A percentile compares a stretch with the other conserved stretches of the same genome.
Evolutionary conservation across 2,113 vertebrate genomes (phyloP).

Genomic region (Albula glossodonta): DNA sequence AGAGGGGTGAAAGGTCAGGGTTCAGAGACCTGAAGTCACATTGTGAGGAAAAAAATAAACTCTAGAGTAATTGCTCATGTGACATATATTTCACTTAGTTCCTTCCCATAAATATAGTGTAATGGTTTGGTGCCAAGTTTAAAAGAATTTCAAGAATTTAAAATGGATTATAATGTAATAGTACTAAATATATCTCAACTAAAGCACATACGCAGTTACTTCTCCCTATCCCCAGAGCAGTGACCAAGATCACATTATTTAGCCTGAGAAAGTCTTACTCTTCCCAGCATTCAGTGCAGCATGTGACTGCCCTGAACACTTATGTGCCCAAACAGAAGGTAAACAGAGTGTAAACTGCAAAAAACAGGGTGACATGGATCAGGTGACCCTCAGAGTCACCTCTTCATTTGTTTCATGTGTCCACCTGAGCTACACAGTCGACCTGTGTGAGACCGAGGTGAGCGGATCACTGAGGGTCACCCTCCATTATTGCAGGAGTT

Average conservation of each 20-base stretch:
- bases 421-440: not conserved
- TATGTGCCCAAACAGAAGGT: not conserved
- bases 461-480: not conserved
- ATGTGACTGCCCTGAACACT: not conserved
- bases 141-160: slow-evolving; percentile 56
- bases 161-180: slow-evolving; percentile 69
- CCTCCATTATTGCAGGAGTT: not conserved
- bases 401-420: not conserved
- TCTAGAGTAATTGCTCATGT: not conserved
- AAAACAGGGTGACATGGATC: not conserved
- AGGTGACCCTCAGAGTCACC: not conserved
- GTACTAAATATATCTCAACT: slow-evolving; percentile 50
- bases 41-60: slow-evolving; percentile 28
- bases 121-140: slow-evolving; percentile 54
- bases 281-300: not conserved
- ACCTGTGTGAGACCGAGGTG: not conserved
- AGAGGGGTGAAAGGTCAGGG: slow-evolving; percentile 34
- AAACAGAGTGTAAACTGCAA: slow-evolving; percentile 1
- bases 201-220: slow-evolving; percentile 44
- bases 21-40: slow-evolving; percentile 27
- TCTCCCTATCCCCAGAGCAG: slow-evolving; percentile 58
- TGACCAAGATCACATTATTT: slow-evolving; percentile 55
- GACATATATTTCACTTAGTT: slow-evolving; percentile 11
- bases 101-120: slow-evolving; percentile 49
- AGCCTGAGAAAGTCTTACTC: slow-evolving; percentile 46